Evolutionary conservation across 2,888 invertebrate genomes (phyloP).

Genomic region (Agrotis ipsilon): DNA sequence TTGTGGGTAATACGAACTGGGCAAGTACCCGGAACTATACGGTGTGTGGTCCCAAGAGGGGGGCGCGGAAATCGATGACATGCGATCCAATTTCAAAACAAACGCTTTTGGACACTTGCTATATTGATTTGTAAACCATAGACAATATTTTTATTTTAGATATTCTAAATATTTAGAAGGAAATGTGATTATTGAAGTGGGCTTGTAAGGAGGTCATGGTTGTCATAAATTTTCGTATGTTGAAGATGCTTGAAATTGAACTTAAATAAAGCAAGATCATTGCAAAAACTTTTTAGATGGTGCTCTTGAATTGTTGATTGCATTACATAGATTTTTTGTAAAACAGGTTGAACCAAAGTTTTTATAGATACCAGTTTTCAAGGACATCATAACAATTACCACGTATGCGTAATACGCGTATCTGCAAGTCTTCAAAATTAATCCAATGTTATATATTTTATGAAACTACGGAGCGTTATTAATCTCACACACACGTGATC

Average conservation of each 20-base stretch:
- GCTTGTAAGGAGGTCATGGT: not conserved
- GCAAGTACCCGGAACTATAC: constrained; percentile 70
- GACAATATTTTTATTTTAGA: constrained; percentile 21
- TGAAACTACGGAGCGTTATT: constrained; percentile 26
- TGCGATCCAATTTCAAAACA: constrained; percentile 75
- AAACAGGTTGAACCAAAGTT: too few species aligned
- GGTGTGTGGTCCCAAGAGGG: constrained; percentile 70
- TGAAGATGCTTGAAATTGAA: not conserved
- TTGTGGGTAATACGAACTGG: constrained; percentile 67
- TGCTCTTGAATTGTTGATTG: not conserved
- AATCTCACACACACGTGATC: constrained; percentile 45
- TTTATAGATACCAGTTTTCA: too few species aligned
- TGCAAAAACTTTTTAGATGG: not conserved
- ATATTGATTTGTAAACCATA: constrained; percentile 68
- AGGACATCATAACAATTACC: not conserved
- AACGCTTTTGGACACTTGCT: constrained; percentile 66
- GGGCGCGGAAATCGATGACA: constrained; percentile 71
- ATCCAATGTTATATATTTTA: constrained; percentile 24
- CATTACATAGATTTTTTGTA: not conserved
- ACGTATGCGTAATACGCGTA: constrained; percentile 1
- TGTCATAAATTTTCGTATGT: constrained; percentile 14
- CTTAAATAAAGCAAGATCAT: constrained; percentile 1
- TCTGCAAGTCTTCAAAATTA: constrained; percentile 9
- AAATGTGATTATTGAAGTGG: not conserved
- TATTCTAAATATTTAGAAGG: constrained; percentile 7